These are phyloP conservation scores for Salvelinus alpinus DNA, from an alignment of 2,113 vertebrate genomes.

Conservation along the genomic window DNA sequence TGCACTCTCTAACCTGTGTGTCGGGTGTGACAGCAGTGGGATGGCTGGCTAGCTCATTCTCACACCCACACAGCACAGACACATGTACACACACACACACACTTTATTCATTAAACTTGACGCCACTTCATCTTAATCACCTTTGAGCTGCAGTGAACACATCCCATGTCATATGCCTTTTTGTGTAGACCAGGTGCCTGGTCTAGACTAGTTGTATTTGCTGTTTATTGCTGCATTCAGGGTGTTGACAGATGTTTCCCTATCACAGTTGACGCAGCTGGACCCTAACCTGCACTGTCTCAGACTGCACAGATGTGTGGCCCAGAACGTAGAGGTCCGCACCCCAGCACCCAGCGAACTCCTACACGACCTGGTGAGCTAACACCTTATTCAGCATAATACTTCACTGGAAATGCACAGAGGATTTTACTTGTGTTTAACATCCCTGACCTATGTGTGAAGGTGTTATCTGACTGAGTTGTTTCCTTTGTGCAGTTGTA, in stretches of 20 bases:
- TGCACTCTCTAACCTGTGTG: background rate
- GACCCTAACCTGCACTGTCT: conserved; percentile 79
- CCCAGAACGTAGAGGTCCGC: conserved; percentile 68
- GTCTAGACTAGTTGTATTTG: background rate
- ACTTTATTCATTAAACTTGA: background rate
- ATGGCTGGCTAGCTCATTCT: background rate
- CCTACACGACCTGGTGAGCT: conserved; percentile 80
- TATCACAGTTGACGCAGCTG: conserved; percentile 82
- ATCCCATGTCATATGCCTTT: background rate
- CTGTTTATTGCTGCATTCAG: background rate
- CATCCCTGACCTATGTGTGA: background rate
- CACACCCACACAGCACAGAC: too few species aligned
- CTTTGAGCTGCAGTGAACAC: background rate
- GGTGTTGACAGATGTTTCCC: conserved; percentile 36
- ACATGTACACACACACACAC: background rate
- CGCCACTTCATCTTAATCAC: background rate
- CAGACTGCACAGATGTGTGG: conserved; percentile 49
- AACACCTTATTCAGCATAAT: background rate
- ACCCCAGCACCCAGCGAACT: conserved; percentile 70
- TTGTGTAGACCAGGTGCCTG: background rate
- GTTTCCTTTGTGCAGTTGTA: conserved; percentile 70
- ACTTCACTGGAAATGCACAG: background rate
- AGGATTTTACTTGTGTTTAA: background rate
- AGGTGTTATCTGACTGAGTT: too few species aligned
- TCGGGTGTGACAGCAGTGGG: background rate